Conservation (phyloP, 2,113 vertebrate species). For the Acrocephalus arundinaceus region DNA sequence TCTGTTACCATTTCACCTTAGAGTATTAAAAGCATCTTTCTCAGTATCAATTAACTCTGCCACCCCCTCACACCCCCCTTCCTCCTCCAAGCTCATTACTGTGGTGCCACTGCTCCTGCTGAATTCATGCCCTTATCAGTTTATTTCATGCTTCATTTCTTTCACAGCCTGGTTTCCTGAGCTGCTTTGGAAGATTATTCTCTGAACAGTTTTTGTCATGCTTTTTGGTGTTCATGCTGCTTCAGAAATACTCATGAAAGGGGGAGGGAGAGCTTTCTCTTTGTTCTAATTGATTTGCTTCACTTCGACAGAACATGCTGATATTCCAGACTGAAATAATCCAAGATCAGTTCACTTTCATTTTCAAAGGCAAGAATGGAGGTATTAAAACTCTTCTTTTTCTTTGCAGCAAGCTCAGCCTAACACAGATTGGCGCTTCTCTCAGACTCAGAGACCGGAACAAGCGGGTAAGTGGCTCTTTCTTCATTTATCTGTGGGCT, state of each 20-base stretch:
- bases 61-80: neutral
- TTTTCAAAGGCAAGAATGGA: conserved; percentile 29
- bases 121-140: conserved; percentile 60
- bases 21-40: conserved; percentile 22
- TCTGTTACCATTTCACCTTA: conserved; percentile 30
- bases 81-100: neutral
- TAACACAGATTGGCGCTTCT: conserved; percentile 96
- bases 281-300: conserved; percentile 57
- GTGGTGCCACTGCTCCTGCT: conserved; percentile 11
- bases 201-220: conserved; percentile 25
- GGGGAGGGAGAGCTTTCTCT: neutral
- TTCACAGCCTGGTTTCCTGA: conserved; percentile 59
- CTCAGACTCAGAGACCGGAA: conserved; percentile 97
- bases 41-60: conserved; percentile 29
- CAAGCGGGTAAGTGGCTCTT: conserved; percentile 88
- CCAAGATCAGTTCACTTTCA: conserved; percentile 20
- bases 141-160: conserved; percentile 68
- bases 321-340: conserved; percentile 49
- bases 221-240: conserved; percentile 15
- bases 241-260: neutral
- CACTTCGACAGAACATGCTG: neutral
- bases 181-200: conserved; percentile 51
- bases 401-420: conserved; percentile 93
- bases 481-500: neutral
- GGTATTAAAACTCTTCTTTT: conserved; percentile 72